Evolutionary conservation across 1,140 invertebrate genomes (phyloP), one percentile per base, ranked within the genome.

Genomic region (Alviniconcha marisindica): DNA sequence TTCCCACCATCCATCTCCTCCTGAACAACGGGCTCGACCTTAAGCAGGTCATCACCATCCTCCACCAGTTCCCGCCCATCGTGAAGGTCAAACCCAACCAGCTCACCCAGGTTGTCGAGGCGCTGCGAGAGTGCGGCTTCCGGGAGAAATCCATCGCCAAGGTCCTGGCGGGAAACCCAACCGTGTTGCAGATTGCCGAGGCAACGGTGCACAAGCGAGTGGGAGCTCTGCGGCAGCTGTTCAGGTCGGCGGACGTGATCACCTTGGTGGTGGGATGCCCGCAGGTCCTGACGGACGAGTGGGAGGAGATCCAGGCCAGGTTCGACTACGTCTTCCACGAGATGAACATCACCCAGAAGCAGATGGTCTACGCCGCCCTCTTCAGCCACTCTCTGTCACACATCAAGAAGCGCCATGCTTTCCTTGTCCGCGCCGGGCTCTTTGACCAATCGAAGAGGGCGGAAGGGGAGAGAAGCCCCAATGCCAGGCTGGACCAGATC

Each of bases 281-380:
- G 18, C 24, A 78, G 24, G 36, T 91, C 24, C 48, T 92, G n/a
- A 79, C 84, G n/a, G 87, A 85, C 21, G 86, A 90, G 56, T 80
- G 85, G 38, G 79, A 82, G 18, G 66, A 84, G 2, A 86, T 92
- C 33, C 66, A 81, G 33, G 79, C 87, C 36, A 90, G 89, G 81
- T 91, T 89, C 83, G 63, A 88, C 44, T 92, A 92, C 83, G 89
- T 91, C 31, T 89, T 85, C 83, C 71, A 82, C 51, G 66, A 83
- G 42, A 91, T 92, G 90, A 88, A 88, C 33, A 84, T 91, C 12
- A 83, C 89, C 10, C 89, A 91, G 51, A 77, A 84, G 66, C 89
- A 91, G 42, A 91, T 92, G 88, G 84, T 87, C 51, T 83, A 86
- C 77, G 83, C 88, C 14, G 63, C 84, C 51, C 78, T 90, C 73